These are phyloP conservation scores for Apodemus agrarius DNA, from an alignment of 2,797 vertebrate species.

Conservation along the genomic window DNA sequence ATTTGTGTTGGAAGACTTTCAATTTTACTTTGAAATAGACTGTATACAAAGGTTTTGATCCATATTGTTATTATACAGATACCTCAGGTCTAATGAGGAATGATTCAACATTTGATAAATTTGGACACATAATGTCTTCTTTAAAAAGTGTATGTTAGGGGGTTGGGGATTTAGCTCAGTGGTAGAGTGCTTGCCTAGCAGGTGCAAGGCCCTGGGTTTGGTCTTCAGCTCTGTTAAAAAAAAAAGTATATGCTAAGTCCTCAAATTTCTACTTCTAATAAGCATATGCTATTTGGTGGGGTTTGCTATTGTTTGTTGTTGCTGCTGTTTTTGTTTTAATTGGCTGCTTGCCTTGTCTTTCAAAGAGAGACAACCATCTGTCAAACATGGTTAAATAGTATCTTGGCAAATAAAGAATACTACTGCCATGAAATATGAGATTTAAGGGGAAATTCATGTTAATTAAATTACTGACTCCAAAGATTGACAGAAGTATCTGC, in stretches of 20 bases:
- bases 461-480: slow-evolving; percentile 73
- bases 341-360: slow-evolving; percentile 64
- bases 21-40: slow-evolving; percentile 4
- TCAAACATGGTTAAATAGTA: slow-evolving; percentile 55
- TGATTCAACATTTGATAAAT: slow-evolving; percentile 34
- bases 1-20: not conserved
- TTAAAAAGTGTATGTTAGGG: not conserved
- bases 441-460: slow-evolving; percentile 69
- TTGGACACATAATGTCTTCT: not conserved
- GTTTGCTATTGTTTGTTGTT: not conserved
- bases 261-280: slow-evolving; percentile 31
- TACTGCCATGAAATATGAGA: slow-evolving; percentile 60
- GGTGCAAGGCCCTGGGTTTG: too few species aligned
- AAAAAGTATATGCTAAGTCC: not conserved
- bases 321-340: not conserved
- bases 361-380: slow-evolving; percentile 66
- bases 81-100: slow-evolving; percentile 36
- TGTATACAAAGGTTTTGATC: not conserved
- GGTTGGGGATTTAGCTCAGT: too few species aligned
- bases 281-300: not conserved
- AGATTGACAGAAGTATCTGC: slow-evolving; percentile 63
- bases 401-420: slow-evolving; percentile 55
- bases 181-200: too few species aligned
- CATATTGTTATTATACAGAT: not conserved
- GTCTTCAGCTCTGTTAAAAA: too few species aligned